Conservation (phyloP, 2,888 invertebrate genomes). For the Phrixothrix hirtus region DNA sequence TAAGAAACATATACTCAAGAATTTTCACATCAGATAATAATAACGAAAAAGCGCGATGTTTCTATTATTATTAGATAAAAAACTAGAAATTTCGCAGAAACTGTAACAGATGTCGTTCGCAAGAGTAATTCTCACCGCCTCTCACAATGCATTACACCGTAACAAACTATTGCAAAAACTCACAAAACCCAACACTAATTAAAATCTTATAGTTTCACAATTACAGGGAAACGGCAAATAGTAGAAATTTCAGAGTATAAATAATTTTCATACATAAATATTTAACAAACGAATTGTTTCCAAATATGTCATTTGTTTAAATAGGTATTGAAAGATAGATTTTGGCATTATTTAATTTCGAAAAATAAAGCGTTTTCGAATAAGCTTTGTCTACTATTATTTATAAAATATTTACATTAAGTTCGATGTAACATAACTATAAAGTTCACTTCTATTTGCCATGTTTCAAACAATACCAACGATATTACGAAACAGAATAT, state of each 20-base stretch:
- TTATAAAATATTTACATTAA: too few relatives aligned
- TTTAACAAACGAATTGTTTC: too few relatives aligned
- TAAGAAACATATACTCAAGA: background rate
- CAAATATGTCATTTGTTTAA: too few relatives aligned
- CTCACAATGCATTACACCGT: constrained; percentile 29
- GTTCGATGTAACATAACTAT: background rate
- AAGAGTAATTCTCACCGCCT: constrained; percentile 27
- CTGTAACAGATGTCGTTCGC: constrained; percentile 27
- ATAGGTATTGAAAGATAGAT: too few relatives aligned
- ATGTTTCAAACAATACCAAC: too few relatives aligned
- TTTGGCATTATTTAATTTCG: too few relatives aligned
- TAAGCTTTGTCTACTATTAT: too few relatives aligned
- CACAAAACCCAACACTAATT: constrained; percentile 30
- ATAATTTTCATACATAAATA: too few relatives aligned
- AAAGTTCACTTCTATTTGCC: too few relatives aligned
- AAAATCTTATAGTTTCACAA: constrained; percentile 30
- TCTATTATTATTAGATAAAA: constrained; percentile 8
- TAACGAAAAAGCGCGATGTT: constrained; percentile 7
- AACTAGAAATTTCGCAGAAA: constrained; percentile 17
- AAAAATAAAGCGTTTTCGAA: too few relatives aligned
- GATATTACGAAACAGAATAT: too few relatives aligned
- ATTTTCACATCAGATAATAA: constrained; percentile 17
- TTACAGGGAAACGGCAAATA: constrained; percentile 26
- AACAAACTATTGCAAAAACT: constrained; percentile 31
- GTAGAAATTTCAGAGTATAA: background rate